phyloP scores from a whole-genome alignment of 2,888 invertebrate species.

The Eumacrocentrus americanus region DNA sequence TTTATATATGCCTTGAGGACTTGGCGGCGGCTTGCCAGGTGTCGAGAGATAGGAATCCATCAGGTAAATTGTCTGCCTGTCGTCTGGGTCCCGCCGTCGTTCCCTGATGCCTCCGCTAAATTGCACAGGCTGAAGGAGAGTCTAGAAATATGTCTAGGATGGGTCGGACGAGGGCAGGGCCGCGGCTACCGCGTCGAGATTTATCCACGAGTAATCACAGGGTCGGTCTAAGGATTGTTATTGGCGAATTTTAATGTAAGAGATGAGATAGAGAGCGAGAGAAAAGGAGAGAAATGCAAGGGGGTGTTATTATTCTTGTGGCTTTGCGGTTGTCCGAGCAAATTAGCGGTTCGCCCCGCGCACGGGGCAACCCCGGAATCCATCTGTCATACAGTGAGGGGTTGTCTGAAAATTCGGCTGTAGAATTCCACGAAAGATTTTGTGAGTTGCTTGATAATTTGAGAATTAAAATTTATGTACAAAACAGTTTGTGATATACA shows the following conservation, averaged over 20 bases:
- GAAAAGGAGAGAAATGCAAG: constrained; percentile 5
- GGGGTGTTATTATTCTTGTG: constrained; percentile 55
- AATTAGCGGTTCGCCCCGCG: constrained; percentile 49
- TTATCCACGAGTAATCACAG: constrained; percentile 53
- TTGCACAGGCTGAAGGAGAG: constrained; percentile 8
- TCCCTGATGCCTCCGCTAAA: too few relatives aligned
- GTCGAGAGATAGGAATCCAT: constrained; percentile 10
- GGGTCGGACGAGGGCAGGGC: constrained; percentile 26
- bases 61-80: constrained; percentile 21
- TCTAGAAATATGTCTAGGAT: constrained; percentile 21
- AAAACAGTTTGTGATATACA: too few relatives aligned
- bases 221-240: constrained; percentile 50
- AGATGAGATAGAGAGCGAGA: constrained; percentile 30
- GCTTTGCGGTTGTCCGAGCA: constrained; percentile 56
- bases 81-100: too few relatives aligned
- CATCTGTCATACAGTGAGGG: constrained; percentile 50
- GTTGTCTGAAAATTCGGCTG: constrained; percentile 44
- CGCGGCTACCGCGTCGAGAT: constrained; percentile 51
- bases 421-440: constrained; percentile 10
- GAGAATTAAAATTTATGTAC: not conserved
- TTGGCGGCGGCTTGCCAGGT: constrained; percentile 11
- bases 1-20: not conserved
- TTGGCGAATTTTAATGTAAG: constrained; percentile 53
- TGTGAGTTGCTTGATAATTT: too few relatives aligned
- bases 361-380: constrained; percentile 43